Base-by-base conservation (phyloP, 2,888 invertebrate genomes). In the Dasypolia templi region DNA sequence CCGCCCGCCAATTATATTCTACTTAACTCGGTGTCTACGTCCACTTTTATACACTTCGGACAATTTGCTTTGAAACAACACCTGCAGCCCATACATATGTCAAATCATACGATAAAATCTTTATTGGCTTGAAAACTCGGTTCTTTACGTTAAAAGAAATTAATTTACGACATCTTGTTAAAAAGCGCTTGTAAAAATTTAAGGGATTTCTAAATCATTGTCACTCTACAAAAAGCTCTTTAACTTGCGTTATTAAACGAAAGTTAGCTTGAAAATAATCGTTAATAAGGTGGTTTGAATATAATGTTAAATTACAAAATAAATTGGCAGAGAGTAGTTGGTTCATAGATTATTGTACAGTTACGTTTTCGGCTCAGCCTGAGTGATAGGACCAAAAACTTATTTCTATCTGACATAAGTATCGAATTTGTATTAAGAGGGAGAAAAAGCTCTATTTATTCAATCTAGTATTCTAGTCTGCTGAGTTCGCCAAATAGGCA, bases 1-100 rank as follows among this genome's bases (percentile, higher is more conserved):
- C 95, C 95, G 95, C 92, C 93, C 90, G 94, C 94, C 95, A 96
- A 96, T 96, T 96, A 96, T 95, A 95, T 94, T 95, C 94, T 95
- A 95, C 95, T 95, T 95, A 95, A 92, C 91, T 91, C 86, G 87
- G 90, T 92, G 91, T 85, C 93, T 90, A 91, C 86, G 85, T 85
- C 78, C 82, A 84, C 71, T 78, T 87, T 87, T 85, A 87, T 87
- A 85, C 86, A 81, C 82, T 81, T 72, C 79, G 88, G 87, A 87
- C 86, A 86, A 87, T 86, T 85, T 87, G 69, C 71, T 84, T 85
- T 82, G 69, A 72, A 84, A 86, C 83, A 83, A 87, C 84, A 81
- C 82, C 84, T 85, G 84, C 82, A 61, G 76, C 59, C 58, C 72
- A 75, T 84, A 77, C 79, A 82, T 82, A 85, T 85, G 75, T 81